A percentile compares a stretch with the other conserved stretches of the same genome.
Evolutionary conservation across 2,797 vertebrate genomes (phyloP).

Genomic region (Urophycis tenuis): DNA sequence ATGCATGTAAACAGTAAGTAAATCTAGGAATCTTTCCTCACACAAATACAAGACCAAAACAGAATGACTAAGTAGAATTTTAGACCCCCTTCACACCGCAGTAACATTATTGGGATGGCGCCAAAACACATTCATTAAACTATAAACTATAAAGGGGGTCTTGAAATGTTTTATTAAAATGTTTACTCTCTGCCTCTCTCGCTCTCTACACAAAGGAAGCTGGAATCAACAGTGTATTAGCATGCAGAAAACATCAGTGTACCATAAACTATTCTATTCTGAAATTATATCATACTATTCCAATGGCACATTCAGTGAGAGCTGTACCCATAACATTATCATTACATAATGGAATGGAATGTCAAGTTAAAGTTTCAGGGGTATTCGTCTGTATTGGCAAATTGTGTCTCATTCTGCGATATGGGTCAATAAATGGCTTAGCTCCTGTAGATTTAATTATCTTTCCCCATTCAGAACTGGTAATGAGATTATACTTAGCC

Average conservation of each 20-base stretch:
- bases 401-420: conserved; percentile 61
- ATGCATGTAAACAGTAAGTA: not conserved
- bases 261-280: no score
- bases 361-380: not conserved
- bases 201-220: not conserved
- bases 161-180: no score
- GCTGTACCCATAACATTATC: not conserved
- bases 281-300: not conserved
- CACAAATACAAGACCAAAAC: no score
- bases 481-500: conserved; percentile 81
- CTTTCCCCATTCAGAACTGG: conserved; percentile 67
- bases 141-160: no score
- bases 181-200: not conserved
- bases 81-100: no score
- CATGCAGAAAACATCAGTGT: no score
- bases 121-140: no score
- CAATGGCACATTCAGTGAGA: not conserved
- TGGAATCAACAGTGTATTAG: not conserved
- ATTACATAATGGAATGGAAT: not conserved
- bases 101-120: no score
- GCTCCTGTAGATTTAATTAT: conserved; percentile 82
- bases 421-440: conserved; percentile 69
- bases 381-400: conserved; percentile 16
- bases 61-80: not conserved
- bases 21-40: not conserved